Conservation (phyloP, 2,888 invertebrate species). For the Aphidius colemani region DNA sequence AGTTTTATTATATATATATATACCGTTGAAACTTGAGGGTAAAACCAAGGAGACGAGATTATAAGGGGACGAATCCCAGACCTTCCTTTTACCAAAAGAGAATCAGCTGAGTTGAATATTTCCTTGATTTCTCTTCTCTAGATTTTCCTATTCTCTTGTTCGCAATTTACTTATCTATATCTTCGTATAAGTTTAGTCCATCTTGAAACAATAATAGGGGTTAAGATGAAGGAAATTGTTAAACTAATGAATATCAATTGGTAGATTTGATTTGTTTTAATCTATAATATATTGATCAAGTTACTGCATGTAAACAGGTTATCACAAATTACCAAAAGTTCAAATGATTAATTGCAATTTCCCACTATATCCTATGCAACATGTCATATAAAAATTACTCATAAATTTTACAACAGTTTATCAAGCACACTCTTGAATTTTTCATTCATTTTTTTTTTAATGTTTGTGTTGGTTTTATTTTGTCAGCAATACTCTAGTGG, state of each 20-base stretch:
- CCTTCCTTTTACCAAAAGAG: conserved; percentile 23
- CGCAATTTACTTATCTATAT: conserved; percentile 25
- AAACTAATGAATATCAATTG: conserved; percentile 25
- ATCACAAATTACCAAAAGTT: no score
- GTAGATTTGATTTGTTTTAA: neutral
- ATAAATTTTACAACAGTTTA: no score
- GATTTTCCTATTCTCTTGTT: conserved; percentile 19
- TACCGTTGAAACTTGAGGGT: conserved; percentile 48
- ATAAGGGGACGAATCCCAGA: conserved; percentile 54
- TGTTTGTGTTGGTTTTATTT: conserved; percentile 48
- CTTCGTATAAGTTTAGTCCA: conserved; percentile 24
- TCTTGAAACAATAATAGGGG: conserved; percentile 48
- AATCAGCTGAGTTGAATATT: conserved; percentile 44
- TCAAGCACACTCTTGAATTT: no score
- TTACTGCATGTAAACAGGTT: no score
- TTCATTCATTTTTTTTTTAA: no score
- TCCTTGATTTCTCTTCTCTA: conserved; percentile 36
- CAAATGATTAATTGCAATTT: no score
- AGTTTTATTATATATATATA: no score
- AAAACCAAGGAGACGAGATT: conserved; percentile 61
- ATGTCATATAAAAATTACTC: no score
- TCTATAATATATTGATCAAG: no score
- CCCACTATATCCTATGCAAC: no score
- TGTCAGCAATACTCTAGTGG: conserved; percentile 26
- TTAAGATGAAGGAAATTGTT: conserved; percentile 37